phyloP scores from a whole-genome alignment of 2,113 vertebrate species.

The Gallinago jamesoni region DNA sequence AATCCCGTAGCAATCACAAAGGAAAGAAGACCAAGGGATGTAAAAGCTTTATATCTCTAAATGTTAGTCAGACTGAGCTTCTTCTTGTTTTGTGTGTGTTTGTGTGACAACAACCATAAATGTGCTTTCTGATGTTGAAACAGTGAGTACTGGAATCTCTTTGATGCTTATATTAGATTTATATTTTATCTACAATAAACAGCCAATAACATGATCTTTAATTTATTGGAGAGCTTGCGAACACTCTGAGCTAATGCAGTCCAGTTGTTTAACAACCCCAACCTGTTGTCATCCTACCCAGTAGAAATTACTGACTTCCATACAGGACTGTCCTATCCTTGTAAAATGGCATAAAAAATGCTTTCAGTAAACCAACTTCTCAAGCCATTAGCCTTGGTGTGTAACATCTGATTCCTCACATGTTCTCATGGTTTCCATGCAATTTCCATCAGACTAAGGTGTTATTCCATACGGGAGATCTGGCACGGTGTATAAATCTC shows the following conservation, averaged over 20 bases:
- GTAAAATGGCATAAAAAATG: slow-evolving; percentile 2
- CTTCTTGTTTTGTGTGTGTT: slow-evolving; percentile 29
- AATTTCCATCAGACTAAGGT: background rate
- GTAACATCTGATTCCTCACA: background rate
- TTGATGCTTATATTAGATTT: slow-evolving; percentile 61
- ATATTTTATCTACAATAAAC: slow-evolving; percentile 58
- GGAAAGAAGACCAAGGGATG: slow-evolving; percentile 70
- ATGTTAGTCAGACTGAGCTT: slow-evolving; percentile 62
- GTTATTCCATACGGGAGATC: background rate
- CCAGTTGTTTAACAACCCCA: slow-evolving; percentile 24
- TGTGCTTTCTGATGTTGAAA: slow-evolving; percentile 63
- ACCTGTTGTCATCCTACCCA: background rate
- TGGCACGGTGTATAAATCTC: background rate
- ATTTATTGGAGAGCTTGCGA: slow-evolving; percentile 44
- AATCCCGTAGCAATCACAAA: slow-evolving; percentile 77
- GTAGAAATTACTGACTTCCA: slow-evolving; percentile 39
- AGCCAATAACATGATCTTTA: slow-evolving; percentile 60
- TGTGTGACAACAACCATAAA: slow-evolving; percentile 67
- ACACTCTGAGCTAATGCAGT: background rate
- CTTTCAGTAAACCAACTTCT: background rate
- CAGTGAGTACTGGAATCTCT: slow-evolving; percentile 49
- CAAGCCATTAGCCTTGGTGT: background rate
- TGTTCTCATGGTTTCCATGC: background rate
- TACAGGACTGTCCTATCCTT: background rate
- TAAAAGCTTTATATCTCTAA: slow-evolving; percentile 72